Evolutionary conservation across 2,888 invertebrate species (phyloP).

Genomic region (Flabesymbios commensalis): DNA sequence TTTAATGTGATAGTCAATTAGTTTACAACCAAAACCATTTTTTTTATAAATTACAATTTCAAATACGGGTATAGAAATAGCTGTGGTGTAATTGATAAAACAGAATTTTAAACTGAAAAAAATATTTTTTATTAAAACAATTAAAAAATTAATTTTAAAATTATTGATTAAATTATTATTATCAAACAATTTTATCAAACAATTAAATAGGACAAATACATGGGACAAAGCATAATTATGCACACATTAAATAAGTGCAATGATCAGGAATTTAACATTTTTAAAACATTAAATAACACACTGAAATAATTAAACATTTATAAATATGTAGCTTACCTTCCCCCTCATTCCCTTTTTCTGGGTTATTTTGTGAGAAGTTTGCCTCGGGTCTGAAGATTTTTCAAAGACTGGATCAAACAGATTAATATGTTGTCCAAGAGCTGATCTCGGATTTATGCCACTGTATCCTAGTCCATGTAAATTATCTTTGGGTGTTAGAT

Average conservation of each 20-base stretch:
- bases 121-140: too few relatives aligned
- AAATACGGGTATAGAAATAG: neutral
- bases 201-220: too few relatives aligned
- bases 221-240: too few relatives aligned
- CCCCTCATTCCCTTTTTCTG: conserved; percentile 49
- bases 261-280: too few relatives aligned
- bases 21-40: neutral
- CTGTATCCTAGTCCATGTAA: conserved; percentile 65
- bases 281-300: too few relatives aligned
- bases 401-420: too few relatives aligned
- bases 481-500: conserved; percentile 77
- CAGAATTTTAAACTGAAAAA: neutral
- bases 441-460: conserved; percentile 49
- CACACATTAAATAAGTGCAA: too few relatives aligned
- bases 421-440: conserved; percentile 50
- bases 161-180: too few relatives aligned
- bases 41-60: neutral
- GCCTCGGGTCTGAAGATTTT: too few relatives aligned
- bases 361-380: neutral
- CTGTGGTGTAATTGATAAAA: neutral
- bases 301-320: too few relatives aligned
- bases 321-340: conserved; percentile 42
- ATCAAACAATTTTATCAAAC: too few relatives aligned
- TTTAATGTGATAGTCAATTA: neutral
- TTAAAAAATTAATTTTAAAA: conserved; percentile 1